Conservation (phyloP, 2,888 invertebrate genomes). For the Agrochola macilenta region DNA sequence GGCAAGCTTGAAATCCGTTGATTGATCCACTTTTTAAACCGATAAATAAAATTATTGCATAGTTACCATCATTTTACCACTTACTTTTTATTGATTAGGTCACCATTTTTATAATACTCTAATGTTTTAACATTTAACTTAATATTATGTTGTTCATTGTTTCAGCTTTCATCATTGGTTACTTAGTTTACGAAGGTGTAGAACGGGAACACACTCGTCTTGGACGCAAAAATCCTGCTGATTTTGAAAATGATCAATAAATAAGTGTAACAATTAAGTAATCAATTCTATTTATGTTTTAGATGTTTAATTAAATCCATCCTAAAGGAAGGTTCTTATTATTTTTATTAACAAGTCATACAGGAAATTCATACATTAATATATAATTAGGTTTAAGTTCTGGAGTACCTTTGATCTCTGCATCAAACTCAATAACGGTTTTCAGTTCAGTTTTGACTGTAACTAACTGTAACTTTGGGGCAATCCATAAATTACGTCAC, state of each 20-base stretch:
- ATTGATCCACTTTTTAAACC: not conserved
- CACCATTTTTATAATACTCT: not conserved
- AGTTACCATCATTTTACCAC: not conserved
- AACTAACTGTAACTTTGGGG: not conserved
- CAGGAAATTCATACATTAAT: not conserved
- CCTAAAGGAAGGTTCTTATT: not conserved
- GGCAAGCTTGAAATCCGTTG: not conserved
- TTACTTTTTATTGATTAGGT: not conserved
- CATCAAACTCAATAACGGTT: not conserved
- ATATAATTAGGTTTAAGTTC: not conserved
- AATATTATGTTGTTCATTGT: constrained; percentile 63
- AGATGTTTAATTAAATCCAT: constrained; percentile 60
- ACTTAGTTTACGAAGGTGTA: constrained; percentile 91
- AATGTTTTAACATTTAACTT: not conserved
- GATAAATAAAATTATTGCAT: not conserved
- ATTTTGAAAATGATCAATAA: constrained; percentile 92
- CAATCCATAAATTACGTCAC: not conserved
- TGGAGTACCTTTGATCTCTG: too few species aligned
- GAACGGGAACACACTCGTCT: constrained; percentile 89
- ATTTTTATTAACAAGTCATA: constrained; percentile 10
- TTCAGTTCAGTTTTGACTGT: not conserved
- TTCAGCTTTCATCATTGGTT: constrained; percentile 91
- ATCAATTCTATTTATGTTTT: constrained; percentile 59
- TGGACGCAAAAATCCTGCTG: constrained; percentile 93
- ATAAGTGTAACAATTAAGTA: constrained; percentile 50